Percentiles rank a stretch among this genome's conserved stretches.
phyloP scores from a whole-genome alignment of 2,113 vertebrate genomes.

The Puma concolor region DNA sequence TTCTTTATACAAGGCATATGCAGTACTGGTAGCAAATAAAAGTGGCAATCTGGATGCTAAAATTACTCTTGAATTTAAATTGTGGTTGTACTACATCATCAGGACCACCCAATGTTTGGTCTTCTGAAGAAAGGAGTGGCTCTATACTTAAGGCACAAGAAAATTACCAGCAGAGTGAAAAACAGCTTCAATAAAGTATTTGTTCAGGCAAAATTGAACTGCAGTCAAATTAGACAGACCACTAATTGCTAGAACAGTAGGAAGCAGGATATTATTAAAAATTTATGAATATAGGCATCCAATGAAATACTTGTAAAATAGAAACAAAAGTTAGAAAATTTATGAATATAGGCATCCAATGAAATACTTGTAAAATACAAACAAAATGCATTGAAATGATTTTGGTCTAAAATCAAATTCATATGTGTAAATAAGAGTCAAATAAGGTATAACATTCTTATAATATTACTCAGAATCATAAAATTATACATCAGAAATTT shows the following conservation, averaged over 20 bases:
- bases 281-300: neutral
- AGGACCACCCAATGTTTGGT: neutral
- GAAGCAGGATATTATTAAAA: slow-evolving; percentile 25
- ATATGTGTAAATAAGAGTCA: slow-evolving; percentile 43
- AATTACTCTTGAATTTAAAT: neutral
- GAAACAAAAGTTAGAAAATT: slow-evolving; percentile 30
- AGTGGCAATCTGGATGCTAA: neutral
- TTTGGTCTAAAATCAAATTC: slow-evolving; percentile 24
- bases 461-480: neutral
- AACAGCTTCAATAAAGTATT: neutral
- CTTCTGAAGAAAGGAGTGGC: neutral
- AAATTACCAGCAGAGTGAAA: slow-evolving; percentile 26
- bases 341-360: neutral
- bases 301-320: slow-evolving; percentile 38
- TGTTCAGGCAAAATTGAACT: slow-evolving; percentile 33
- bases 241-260: neutral
- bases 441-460: neutral
- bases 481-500: slow-evolving; percentile 20
- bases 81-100: neutral
- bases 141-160: slow-evolving; percentile 24
- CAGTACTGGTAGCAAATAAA: neutral
- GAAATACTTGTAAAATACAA: slow-evolving; percentile 33
- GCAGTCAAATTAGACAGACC: neutral
- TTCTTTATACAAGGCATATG: neutral
- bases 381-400: slow-evolving; percentile 46